Conservation (phyloP, 2,113 vertebrate species). For the Planiliza haematocheilus region DNA sequence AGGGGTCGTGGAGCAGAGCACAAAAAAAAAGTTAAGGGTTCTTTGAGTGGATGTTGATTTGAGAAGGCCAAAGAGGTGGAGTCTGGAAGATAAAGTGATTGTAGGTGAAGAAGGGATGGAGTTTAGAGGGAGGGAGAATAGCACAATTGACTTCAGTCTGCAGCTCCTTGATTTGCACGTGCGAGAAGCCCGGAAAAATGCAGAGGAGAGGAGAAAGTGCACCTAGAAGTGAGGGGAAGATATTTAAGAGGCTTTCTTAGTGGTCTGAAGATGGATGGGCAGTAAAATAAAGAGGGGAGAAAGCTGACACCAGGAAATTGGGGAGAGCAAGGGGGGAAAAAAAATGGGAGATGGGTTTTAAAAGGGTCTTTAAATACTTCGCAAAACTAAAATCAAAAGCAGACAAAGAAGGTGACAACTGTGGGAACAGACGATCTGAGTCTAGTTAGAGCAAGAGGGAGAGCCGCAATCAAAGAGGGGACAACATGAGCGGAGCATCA, state of each 20-base stretch:
- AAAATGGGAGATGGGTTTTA: not conserved
- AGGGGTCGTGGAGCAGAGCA: slow-evolving; percentile 33
- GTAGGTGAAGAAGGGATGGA: slow-evolving; percentile 23
- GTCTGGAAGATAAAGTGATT: slow-evolving; percentile 27
- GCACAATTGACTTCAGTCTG: slow-evolving; percentile 30
- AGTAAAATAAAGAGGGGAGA: slow-evolving; percentile 6
- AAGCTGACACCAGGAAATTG: slow-evolving; percentile 9
- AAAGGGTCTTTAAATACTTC: slow-evolving; percentile 34
- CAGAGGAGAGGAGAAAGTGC: slow-evolving; percentile 12
- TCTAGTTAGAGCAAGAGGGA: slow-evolving; percentile 13
- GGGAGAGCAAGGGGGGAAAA: slow-evolving; percentile 12
- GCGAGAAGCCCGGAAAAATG: slow-evolving; percentile 29
- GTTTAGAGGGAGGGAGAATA: slow-evolving; percentile 20
- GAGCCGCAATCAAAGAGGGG: slow-evolving; percentile 33
- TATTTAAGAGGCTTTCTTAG: slow-evolving; percentile 33
- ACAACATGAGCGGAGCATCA: slow-evolving; percentile 39
- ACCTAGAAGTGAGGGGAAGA: slow-evolving; percentile 36
- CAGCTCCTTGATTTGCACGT: slow-evolving; percentile 39
- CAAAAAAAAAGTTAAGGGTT: slow-evolving; percentile 36
- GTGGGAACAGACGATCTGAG: not conserved
- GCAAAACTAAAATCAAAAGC: slow-evolving; percentile 12
- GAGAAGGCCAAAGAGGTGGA: slow-evolving; percentile 30
- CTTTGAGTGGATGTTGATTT: slow-evolving; percentile 31
- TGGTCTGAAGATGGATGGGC: slow-evolving; percentile 19
- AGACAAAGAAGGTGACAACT: slow-evolving; percentile 20